Conservation (phyloP, 1,140 invertebrate genomes). For the Oncopeltus fasciatus region DNA sequence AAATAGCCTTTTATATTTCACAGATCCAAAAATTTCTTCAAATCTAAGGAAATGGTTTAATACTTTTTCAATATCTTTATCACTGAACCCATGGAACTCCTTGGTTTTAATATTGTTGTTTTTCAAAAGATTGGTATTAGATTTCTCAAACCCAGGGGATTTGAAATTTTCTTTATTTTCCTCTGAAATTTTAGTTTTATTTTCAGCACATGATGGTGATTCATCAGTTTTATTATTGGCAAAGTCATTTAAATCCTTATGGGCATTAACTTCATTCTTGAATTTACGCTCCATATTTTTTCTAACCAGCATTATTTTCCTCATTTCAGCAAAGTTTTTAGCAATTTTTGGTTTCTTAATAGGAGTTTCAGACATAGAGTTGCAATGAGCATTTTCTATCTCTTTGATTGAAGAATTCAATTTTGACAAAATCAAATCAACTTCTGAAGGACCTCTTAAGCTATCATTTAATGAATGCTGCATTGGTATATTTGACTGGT, state of each 20-base stretch:
- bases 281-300: constrained; percentile 4
- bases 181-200: background rate
- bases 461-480: background rate
- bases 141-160: too few species aligned
- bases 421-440: constrained; percentile 10
- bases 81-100: too few species aligned
- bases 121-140: too few species aligned
- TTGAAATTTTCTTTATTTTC: constrained; percentile 1
- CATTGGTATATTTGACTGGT: background rate
- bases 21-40: too few species aligned
- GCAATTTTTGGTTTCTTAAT: constrained; percentile 25
- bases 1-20: too few species aligned
- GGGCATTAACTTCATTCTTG: background rate
- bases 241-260: background rate
- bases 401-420: constrained; percentile 16
- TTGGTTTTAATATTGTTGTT: too few species aligned
- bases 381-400: background rate
- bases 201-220: background rate
- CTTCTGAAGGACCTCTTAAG: background rate
- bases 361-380: background rate
- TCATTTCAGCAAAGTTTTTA: constrained; percentile 22
- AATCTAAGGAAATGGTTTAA: too few species aligned
- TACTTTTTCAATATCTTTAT: too few species aligned
- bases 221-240: background rate
- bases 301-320: constrained; percentile 22